These are phyloP conservation scores for Scaptomyza flava DNA, from an alignment of 2,888 invertebrate genomes.

Conservation along the genomic window DNA sequence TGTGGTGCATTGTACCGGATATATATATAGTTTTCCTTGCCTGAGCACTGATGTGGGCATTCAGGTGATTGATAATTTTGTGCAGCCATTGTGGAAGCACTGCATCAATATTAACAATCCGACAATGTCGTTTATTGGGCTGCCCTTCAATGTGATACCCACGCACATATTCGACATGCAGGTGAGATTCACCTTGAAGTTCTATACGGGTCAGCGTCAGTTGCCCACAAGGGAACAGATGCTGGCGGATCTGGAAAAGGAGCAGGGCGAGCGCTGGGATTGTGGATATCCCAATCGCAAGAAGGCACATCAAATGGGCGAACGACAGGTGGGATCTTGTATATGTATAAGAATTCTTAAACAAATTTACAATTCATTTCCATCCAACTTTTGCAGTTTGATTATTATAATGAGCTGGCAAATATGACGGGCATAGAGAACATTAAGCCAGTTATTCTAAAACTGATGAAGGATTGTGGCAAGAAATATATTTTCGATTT, in stretches of 20 bases:
- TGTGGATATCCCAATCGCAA: constrained; percentile 85
- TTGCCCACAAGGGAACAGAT: constrained; percentile 88
- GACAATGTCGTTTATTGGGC: constrained; percentile 92
- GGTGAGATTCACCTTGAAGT: constrained; percentile 87
- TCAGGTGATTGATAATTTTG: constrained; percentile 90
- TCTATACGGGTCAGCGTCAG: constrained; percentile 87
- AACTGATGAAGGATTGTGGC: constrained; percentile 89
- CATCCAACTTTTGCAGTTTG: constrained; percentile 84
- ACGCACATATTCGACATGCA: constrained; percentile 94
- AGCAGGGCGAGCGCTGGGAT: constrained; percentile 87
- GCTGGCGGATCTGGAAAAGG: constrained; percentile 87
- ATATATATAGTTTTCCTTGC: constrained; percentile 91
- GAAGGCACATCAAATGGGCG: constrained; percentile 89
- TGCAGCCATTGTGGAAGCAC: constrained; percentile 94
- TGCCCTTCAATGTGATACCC: constrained; percentile 92
- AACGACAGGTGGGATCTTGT: constrained; percentile 65
- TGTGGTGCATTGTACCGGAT: constrained; percentile 92
- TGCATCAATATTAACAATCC: constrained; percentile 92
- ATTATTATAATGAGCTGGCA: constrained; percentile 89
- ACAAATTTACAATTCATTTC: background rate
- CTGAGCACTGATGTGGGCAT: constrained; percentile 89
- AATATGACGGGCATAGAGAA: constrained; percentile 86
- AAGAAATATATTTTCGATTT: constrained; percentile 87
- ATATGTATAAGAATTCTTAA: background rate
- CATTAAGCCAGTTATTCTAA: constrained; percentile 88